A percentile compares a stretch with the other conserved stretches of the same genome.
These are phyloP conservation scores for Yponomeuta cagnagella DNA, from an alignment of 2,888 invertebrate species.

Conservation along the genomic window DNA sequence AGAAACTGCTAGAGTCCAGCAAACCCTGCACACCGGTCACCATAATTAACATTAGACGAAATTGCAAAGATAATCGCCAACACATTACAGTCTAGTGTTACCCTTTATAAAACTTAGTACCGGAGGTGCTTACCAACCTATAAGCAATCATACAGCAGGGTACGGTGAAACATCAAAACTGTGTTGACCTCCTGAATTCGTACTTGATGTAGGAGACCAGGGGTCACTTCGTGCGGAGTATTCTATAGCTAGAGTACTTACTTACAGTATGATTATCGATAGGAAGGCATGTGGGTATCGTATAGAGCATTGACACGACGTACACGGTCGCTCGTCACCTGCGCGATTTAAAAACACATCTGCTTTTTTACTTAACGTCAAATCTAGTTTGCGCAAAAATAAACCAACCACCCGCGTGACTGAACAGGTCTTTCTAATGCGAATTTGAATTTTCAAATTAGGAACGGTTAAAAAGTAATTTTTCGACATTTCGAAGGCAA, in stretches of 20 bases:
- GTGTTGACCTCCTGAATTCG: neutral
- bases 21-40: neutral
- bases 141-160: conserved; percentile 28
- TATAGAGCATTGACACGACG: conserved; percentile 71
- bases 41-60: conserved; percentile 6
- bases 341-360: conserved; percentile 49
- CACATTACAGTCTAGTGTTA: neutral
- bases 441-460: conserved; percentile 21
- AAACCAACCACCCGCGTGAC: conserved; percentile 24
- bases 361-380: conserved; percentile 43
- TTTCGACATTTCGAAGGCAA: conserved; percentile 27
- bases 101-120: neutral
- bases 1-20: neutral
- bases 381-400: conserved; percentile 53
- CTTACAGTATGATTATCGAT: conserved; percentile 60
- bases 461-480: neutral
- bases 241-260: neutral
- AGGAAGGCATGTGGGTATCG: conserved; percentile 72
- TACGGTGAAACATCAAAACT: too few species aligned
- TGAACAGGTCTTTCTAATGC: conserved; percentile 14
- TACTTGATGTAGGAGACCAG: neutral
- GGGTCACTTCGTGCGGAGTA: neutral
- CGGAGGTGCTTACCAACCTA: neutral
- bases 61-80: neutral
- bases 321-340: conserved; percentile 70